Conservation (phyloP, 2,888 invertebrate genomes). For the Ophioninae sp. region DNA sequence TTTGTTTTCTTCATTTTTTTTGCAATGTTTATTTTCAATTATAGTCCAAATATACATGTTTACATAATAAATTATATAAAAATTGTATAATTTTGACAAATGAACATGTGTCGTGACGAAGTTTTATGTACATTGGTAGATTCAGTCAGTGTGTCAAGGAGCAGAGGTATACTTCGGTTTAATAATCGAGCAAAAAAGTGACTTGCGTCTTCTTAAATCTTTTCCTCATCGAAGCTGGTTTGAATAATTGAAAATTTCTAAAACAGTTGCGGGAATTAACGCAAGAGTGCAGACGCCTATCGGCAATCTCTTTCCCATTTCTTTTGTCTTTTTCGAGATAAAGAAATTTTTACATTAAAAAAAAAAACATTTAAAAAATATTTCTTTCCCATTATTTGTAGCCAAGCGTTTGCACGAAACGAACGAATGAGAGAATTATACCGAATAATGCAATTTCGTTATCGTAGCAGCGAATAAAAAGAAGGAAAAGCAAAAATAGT, state of each 20-base stretch:
- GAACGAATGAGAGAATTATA: not conserved
- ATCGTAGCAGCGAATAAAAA: not conserved
- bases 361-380: slow-evolving; percentile 12
- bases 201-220: slow-evolving; percentile 27
- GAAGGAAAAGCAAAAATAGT: not conserved
- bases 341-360: not conserved
- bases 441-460: not conserved
- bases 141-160: slow-evolving; percentile 73
- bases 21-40: slow-evolving; percentile 80
- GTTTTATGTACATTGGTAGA: slow-evolving; percentile 78
- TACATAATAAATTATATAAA: slow-evolving; percentile 80
- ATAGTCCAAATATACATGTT: slow-evolving; percentile 80
- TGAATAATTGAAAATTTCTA: slow-evolving; percentile 75
- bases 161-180: slow-evolving; percentile 56
- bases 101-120: slow-evolving; percentile 74
- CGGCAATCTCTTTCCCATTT: slow-evolving; percentile 35
- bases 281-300: slow-evolving; percentile 75
- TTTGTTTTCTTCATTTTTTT: slow-evolving; percentile 66
- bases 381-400: not conserved
- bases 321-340: not conserved
- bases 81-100: slow-evolving; percentile 79
- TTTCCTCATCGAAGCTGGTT: slow-evolving; percentile 68
- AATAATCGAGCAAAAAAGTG: slow-evolving; percentile 52
- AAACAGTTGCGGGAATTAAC: slow-evolving; percentile 79
- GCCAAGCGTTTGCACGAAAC: not conserved